A percentile compares a stretch with the other conserved stretches of the same genome.
These are phyloP conservation scores for Chydorus sphaericus DNA, from an alignment of 2,888 invertebrate species.

Conservation along the genomic window DNA sequence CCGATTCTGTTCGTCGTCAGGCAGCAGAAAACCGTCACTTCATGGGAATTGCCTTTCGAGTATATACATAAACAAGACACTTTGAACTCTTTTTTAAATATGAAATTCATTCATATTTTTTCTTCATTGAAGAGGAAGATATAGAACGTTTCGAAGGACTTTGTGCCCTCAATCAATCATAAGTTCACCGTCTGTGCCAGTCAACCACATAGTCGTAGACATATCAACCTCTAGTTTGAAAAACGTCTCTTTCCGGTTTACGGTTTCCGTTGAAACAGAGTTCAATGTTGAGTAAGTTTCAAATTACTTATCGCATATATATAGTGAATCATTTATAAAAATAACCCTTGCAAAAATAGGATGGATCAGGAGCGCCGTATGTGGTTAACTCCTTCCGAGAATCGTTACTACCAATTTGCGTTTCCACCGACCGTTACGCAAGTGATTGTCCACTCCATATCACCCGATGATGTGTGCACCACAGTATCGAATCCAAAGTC, in stretches of 20 bases:
- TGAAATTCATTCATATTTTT: background rate
- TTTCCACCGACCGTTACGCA: background rate
- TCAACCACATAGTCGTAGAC: background rate
- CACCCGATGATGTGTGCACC: background rate
- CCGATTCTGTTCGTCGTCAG: conserved; percentile 58
- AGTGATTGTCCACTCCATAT: background rate
- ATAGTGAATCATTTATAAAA: too few relatives aligned
- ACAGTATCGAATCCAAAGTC: conserved; percentile 2
- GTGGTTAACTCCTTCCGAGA: background rate
- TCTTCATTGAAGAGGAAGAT: background rate
- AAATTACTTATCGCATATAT: too few relatives aligned
- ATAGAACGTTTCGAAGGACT: background rate
- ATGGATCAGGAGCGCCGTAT: background rate
- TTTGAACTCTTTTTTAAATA: background rate
- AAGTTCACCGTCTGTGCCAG: background rate
- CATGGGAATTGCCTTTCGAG: conserved; percentile 54
- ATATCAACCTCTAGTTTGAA: background rate
- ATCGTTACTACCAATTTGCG: background rate
- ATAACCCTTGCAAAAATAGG: too few relatives aligned
- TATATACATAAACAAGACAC: background rate
- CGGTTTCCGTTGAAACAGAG: background rate
- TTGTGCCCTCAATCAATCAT: background rate
- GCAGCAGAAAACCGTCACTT: conserved; percentile 56
- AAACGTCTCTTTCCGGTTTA: background rate
- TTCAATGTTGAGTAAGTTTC: background rate